Conservation (phyloP, 2,797 vertebrate genomes). For the Apodemus agrarius region DNA sequence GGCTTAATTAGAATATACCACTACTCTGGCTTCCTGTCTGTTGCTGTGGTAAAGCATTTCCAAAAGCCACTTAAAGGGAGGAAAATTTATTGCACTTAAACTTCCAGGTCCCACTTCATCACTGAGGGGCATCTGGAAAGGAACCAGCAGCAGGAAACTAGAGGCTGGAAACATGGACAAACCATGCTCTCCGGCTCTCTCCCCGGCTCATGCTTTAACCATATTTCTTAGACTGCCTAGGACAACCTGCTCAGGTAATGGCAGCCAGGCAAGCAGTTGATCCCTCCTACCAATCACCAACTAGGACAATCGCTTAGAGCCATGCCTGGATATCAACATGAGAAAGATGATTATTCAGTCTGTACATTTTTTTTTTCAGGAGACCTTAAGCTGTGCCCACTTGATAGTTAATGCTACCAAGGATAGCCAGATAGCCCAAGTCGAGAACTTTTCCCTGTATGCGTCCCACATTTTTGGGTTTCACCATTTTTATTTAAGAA, state of each 20-base stretch:
- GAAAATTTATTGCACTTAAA: neutral
- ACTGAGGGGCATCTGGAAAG: neutral
- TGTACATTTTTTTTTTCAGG: neutral
- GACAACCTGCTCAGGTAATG: too few relatives aligned
- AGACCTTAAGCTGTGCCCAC: neutral
- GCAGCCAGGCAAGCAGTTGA: too few relatives aligned
- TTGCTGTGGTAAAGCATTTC: neutral
- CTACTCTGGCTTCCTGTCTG: neutral
- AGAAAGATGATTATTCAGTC: neutral
- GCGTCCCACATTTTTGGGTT: neutral
- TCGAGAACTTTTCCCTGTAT: neutral
- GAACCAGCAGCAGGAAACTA: neutral
- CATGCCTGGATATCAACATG: neutral
- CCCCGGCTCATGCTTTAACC: neutral
- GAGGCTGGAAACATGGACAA: neutral
- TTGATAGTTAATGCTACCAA: neutral
- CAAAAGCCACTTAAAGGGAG: neutral
- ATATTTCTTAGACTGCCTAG: neutral
- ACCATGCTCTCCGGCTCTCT: neutral
- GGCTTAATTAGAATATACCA: too few relatives aligned
- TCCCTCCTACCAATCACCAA: neutral
- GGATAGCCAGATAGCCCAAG: neutral
- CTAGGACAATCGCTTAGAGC: neutral
- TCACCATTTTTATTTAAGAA: slow-evolving; percentile 38
- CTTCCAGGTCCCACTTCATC: neutral